Evolutionary conservation across 92 coral and sea anemone species (phyloP), one percentile per base, ranked within the genome.

Genomic region (Siderastrea siderea): DNA sequence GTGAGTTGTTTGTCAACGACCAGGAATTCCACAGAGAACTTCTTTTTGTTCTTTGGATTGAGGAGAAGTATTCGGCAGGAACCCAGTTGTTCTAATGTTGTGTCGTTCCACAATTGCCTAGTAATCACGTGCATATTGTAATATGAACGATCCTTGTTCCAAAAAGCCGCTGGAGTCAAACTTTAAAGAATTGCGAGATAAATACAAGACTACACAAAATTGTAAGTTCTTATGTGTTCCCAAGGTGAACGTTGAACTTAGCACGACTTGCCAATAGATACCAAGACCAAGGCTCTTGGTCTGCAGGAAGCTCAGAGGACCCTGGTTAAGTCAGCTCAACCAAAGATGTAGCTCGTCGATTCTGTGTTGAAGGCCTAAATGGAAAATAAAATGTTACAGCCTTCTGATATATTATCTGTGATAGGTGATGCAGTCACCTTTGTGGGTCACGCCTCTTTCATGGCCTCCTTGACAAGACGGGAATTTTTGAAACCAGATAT

Each of bases 241-340:
- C n/a, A n/a, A n/a, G n/a, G n/a, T n/a, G n/a, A n/a, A n/a, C n/a
- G n/a, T n/a, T n/a, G n/a, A n/a, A n/a, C 84, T 38, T 76, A 88
- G 46, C 83, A 88, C 47, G 83, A 88, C 73, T 73, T 83, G 81
- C 59, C 88, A 3, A 89, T 89, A 14, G 76, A 54, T 16, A 60
- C 74, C 77, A 83, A 83, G n/a, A 72, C 55, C 46, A 70, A 52
- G 60, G 84, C 71, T 53, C 88, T 83, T 52, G 70, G 88, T 26
- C 81, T 71, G 47, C 88, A 85, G 51, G 83, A 85, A 64, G 47
- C 77, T 47, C 89, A 87, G 80, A 87, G 80, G 62, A 48, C 43
- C 26, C 49, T 87, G 46, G 87, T 87, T 26, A 87, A 87, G 45
- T 65, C 60, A 47, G 90, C 87, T 50, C 87, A 87, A 26, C 87